Evolutionary conservation across 2,888 invertebrate species (phyloP), one percentile per base, ranked within the genome.

Genomic region (Geotrupes spiniger): DNA sequence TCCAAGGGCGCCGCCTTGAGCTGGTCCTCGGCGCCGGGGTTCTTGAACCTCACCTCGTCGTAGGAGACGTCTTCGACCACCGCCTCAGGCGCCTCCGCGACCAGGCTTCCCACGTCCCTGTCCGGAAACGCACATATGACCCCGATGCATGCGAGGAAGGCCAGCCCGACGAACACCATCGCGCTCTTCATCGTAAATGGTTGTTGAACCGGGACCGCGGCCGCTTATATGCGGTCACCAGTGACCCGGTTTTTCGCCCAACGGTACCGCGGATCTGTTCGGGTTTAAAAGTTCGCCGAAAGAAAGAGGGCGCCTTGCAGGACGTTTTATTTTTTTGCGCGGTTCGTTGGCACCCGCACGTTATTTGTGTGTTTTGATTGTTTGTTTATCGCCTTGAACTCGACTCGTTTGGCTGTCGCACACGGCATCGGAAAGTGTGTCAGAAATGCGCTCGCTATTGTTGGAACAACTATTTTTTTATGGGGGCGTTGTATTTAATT

Each of bases 221-320:
- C 11, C 17, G 41, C 38, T 51, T 51, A 51, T 51, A 51, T 51
- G 46, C n/a, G n/a, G 42, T 42, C 16, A 38, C 14, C 4, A 39
- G 41, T 51, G 49, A 52, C 52, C 52, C 41, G 46, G 39, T 49
- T 41, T 42, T 21, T 41, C 41, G 42, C 25, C 14, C 25, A 52
- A 52, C 52, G 52, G 52, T 49, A 45, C 36, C 10, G 36, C 14
- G 21, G 27, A 38, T 36, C 31, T 29, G 29, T 46, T 46, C 25
- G 11, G 27, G 37, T 42, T 36, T 26, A 26, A 14, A 33, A 33
- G 33, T 12, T 9, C 12, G 2, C 33, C 14, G 11, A 33, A 33
- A 15, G 11, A 14, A 14, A 10, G 21, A 21, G 21, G 4, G 26
- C 36, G 36, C 17, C 11, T 37, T 44, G 33, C 36, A 44, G 11